Evolutionary conservation across 53 echinoderm and acorn worm species (phyloP).

Genomic region (Paelopatides confundens): DNA sequence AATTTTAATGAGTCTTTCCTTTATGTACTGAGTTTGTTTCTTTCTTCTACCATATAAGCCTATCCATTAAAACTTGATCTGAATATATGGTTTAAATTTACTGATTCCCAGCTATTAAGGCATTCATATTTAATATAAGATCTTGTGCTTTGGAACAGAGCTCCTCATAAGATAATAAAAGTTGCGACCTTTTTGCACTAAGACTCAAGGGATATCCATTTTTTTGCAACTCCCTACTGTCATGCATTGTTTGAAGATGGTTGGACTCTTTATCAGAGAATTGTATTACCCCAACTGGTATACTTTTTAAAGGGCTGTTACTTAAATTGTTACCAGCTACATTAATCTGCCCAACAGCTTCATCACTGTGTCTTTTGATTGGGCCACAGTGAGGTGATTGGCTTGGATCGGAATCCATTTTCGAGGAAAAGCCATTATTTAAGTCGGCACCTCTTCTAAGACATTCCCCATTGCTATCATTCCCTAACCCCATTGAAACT

Average conservation of each 20-base stretch:
- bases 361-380: no score
- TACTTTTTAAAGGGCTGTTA: not conserved
- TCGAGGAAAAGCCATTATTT: no score
- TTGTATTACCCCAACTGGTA: not conserved
- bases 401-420: no score
- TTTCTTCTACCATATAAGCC: no score
- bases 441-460: not conserved
- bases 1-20: no score
- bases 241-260: not conserved
- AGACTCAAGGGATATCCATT: not conserved
- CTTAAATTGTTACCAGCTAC: no score
- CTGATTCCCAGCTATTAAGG: slow-evolving; percentile 21
- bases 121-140: slow-evolving; percentile 73
- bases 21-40: no score
- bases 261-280: not conserved
- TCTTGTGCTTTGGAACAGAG: slow-evolving; percentile 80
- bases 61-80: no score
- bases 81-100: not conserved
- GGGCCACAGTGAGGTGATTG: no score
- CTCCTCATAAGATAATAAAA: slow-evolving; percentile 70
- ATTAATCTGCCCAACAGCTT: no score
- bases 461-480: not conserved
- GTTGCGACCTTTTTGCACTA: not conserved
- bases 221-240: not conserved
- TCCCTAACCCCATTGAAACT: not conserved